These are phyloP conservation scores for Dorcus parallelipipedus DNA, from an alignment of 2,888 invertebrate genomes.

Conservation along the genomic window DNA sequence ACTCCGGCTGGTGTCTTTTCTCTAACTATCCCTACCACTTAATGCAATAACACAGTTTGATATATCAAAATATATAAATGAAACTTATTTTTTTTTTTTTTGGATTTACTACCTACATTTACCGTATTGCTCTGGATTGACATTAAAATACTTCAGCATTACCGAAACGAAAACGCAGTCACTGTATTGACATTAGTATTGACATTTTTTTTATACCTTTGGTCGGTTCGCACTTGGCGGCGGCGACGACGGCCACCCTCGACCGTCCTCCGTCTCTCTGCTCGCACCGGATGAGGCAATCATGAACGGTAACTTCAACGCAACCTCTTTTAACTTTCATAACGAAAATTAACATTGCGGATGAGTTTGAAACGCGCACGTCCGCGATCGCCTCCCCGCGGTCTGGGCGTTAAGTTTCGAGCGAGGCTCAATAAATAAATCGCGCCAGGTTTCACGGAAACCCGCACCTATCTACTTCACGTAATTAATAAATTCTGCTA, in stretches of 20 bases:
- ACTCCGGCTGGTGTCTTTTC: conserved; percentile 32
- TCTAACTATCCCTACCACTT: conserved; percentile 37
- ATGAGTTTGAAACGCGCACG: conserved; percentile 16
- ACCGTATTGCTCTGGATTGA: conserved; percentile 54
- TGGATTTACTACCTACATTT: conserved; percentile 45
- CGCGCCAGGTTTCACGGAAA: conserved; percentile 45
- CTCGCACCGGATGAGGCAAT: too few relatives aligned
- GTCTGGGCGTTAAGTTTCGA: conserved; percentile 8
- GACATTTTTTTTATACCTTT: conserved; percentile 40
- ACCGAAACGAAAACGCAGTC: conserved; percentile 37
- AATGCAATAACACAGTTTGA: conserved; percentile 49
- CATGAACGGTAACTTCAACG: too few relatives aligned
- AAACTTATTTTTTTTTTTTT: conserved; percentile 43
- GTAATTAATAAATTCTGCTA: conserved; percentile 40
- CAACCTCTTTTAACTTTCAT: too few relatives aligned
- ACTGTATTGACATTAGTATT: conserved; percentile 50
- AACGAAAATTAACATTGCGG: conserved; percentile 11
- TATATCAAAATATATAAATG: conserved; percentile 50
- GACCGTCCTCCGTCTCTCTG: too few relatives aligned
- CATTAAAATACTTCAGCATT: conserved; percentile 40
- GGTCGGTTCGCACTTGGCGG: conserved; percentile 45
- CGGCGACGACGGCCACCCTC: conserved; percentile 23
- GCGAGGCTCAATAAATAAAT: conserved; percentile 40
- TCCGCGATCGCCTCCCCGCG: too few relatives aligned
- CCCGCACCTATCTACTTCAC: conserved; percentile 37